Percentiles rank a stretch among this genome's conserved stretches.
Conservation (phyloP, 2,113 vertebrate genomes). For the Paradisaea rubra region DNA sequence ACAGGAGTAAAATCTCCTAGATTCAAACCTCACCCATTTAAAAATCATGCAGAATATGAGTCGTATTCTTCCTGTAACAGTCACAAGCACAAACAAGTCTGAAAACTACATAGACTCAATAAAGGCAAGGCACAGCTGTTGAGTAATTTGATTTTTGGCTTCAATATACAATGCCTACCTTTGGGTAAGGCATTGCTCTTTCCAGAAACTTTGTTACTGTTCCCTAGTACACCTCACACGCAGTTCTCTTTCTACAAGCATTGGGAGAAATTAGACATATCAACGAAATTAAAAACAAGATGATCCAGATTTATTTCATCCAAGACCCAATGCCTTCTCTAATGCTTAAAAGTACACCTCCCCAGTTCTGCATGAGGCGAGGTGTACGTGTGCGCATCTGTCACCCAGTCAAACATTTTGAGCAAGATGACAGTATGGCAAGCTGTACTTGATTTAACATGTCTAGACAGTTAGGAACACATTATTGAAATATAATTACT, state of each 20-base stretch:
- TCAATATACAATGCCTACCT: neutral
- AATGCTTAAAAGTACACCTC: neutral
- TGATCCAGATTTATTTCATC: neutral
- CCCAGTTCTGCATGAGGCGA: neutral
- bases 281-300: neutral
- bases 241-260: neutral
- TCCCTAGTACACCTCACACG: neutral
- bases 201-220: neutral
- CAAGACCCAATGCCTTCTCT: neutral
- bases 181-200: neutral
- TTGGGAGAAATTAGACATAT: neutral
- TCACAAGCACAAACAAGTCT: neutral
- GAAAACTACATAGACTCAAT: neutral
- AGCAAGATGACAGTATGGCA: neutral
- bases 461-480: neutral
- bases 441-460: neutral
- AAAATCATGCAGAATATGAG: neutral
- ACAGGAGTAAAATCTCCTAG: neutral
- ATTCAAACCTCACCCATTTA: neutral
- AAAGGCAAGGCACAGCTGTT: neutral
- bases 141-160: neutral
- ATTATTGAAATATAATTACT: neutral
- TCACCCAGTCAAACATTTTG: neutral
- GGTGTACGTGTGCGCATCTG: neutral
- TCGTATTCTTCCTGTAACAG: neutral